Evolutionary conservation across 2,888 invertebrate genomes (phyloP).

Genomic region (Mechanitis mazaeus): DNA sequence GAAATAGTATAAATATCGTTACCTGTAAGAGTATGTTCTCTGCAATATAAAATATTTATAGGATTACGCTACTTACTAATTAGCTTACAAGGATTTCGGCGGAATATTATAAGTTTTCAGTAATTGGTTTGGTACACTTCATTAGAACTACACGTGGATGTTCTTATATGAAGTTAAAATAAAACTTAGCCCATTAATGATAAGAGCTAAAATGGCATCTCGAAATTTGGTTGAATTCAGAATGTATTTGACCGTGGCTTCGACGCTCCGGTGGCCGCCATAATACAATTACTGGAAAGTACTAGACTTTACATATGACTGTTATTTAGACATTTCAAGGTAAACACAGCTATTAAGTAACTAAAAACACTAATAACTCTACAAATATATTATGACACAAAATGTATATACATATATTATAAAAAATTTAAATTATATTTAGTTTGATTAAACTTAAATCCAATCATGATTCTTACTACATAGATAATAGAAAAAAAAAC

Average conservation of each 20-base stretch:
- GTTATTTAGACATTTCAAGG: constrained; percentile 17
- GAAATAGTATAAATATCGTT: not conserved
- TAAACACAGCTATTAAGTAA: constrained; percentile 3
- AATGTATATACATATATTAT: no score
- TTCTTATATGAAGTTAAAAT: not conserved
- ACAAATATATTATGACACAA: no score
- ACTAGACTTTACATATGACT: constrained; percentile 12
- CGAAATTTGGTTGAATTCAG: constrained; percentile 2
- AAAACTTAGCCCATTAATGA: not conserved
- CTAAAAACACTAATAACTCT: not conserved
- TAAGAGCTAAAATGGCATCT: constrained; percentile 10
- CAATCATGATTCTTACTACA: no score
- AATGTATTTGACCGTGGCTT: constrained; percentile 23
- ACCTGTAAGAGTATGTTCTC: not conserved
- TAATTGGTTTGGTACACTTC: constrained; percentile 18
- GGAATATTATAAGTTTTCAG: constrained; percentile 18
- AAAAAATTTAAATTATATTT: no score
- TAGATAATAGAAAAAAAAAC: no score
- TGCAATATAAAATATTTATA: constrained; percentile 17
- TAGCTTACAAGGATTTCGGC: constrained; percentile 18
- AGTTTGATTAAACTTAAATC: no score
- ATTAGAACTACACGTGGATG: constrained; percentile 10
- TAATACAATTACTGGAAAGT: constrained; percentile 22
- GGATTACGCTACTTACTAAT: constrained; percentile 22
- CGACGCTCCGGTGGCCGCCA: constrained; percentile 22